phyloP scores from a whole-genome alignment of 2,797 vertebrate species.

The Margarornis squamiger region DNA sequence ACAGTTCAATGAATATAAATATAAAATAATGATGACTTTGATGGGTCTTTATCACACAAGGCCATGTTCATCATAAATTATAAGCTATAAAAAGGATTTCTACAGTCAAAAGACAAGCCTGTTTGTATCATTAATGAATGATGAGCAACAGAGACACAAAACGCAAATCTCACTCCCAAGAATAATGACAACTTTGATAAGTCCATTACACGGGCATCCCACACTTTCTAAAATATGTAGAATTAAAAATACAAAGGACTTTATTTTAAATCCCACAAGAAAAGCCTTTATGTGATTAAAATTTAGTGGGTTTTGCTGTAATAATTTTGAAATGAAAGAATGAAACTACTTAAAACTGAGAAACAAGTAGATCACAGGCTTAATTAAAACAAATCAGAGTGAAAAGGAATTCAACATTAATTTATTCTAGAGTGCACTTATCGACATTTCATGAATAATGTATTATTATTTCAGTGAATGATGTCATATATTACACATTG shows the following conservation, averaged over 20 bases:
- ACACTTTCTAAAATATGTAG: constrained; percentile 16
- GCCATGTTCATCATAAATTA: constrained; percentile 65
- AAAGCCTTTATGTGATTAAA: constrained; percentile 32
- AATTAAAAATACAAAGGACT: constrained; percentile 31
- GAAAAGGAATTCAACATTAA: constrained; percentile 7
- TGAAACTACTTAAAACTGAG: constrained; percentile 8
- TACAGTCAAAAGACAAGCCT: constrained; percentile 58
- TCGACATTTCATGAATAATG: background rate
- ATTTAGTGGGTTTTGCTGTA: background rate
- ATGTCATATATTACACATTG: background rate
- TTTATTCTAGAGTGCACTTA: constrained; percentile 28
- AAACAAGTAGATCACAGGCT: background rate
- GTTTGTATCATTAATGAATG: constrained; percentile 55
- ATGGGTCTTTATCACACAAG: constrained; percentile 64
- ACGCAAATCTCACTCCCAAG: constrained; percentile 6
- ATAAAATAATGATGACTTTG: constrained; percentile 68
- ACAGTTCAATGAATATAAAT: constrained; percentile 49
- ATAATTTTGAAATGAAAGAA: constrained; percentile 35
- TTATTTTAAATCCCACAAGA: background rate
- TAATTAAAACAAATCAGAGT: constrained; percentile 46
- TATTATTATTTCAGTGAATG: background rate
- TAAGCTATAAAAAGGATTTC: constrained; percentile 46
- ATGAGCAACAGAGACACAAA: constrained; percentile 49
- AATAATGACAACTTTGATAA: constrained; percentile 58
- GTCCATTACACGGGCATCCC: background rate